These are phyloP conservation scores for Chionoecetes opilio DNA, from an alignment of 1,140 invertebrate species.

Conservation along the genomic window DNA sequence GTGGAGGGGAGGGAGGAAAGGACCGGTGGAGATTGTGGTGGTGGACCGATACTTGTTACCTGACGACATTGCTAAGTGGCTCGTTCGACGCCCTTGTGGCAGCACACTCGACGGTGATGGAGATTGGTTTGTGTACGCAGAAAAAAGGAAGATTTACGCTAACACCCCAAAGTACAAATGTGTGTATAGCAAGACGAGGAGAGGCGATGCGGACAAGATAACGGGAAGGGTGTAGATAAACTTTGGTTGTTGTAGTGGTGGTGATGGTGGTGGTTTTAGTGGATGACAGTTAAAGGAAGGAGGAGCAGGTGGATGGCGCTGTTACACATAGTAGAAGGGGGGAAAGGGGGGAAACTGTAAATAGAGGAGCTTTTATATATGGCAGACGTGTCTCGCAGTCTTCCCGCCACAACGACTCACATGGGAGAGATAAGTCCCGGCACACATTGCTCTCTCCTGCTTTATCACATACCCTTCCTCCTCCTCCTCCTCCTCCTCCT, in stretches of 20 bases:
- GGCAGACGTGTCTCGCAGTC: neutral
- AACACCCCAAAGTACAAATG: neutral
- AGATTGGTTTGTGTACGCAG: neutral
- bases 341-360: neutral
- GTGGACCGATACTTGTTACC: neutral
- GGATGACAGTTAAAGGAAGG: neutral
- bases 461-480: neutral
- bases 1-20: neutral
- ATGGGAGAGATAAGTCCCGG: slow-evolving; percentile 1
- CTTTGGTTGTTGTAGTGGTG: no score
- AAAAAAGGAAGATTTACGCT: neutral
- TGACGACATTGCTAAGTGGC: neutral
- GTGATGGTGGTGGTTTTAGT: no score
- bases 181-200: neutral
- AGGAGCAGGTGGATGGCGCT: neutral
- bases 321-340: no score
- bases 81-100: neutral
- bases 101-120: neutral
- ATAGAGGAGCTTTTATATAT: neutral
- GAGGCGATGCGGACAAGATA: neutral
- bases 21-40: neutral
- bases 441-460: neutral
- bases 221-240: neutral
- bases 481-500: neutral
- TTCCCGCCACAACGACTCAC: neutral